Conservation (phyloP, 2,888 invertebrate genomes). For the Torymus tubicola region DNA sequence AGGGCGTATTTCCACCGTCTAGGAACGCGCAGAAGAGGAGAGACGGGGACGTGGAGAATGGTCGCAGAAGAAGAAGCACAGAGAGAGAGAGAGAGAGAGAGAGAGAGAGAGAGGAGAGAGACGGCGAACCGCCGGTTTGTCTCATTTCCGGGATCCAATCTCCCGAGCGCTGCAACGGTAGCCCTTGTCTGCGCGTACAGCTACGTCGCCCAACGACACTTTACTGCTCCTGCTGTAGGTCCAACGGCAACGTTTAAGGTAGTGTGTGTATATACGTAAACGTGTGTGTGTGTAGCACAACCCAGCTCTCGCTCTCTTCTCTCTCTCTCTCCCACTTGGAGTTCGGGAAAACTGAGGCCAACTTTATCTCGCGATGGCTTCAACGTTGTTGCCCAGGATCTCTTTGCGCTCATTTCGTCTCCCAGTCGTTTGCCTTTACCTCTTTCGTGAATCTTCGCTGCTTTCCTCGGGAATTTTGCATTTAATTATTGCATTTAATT, state of each 20-base stretch:
- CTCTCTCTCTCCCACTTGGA: too few species aligned
- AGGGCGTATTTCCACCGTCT: conserved; percentile 68
- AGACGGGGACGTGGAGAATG: too few species aligned
- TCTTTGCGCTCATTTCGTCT: conserved; percentile 2
- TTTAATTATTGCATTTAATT: too few species aligned
- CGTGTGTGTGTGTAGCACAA: background rate
- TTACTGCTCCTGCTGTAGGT: conserved; percentile 42
- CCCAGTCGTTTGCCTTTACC: background rate
- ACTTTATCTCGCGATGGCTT: conserved; percentile 35
- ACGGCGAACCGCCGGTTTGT: conserved; percentile 71
- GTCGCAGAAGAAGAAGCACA: background rate
- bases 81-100: background rate
- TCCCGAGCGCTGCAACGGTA: conserved; percentile 59
- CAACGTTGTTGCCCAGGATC: too few species aligned
- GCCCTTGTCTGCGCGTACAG: conserved; percentile 11
- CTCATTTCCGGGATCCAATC: conserved; percentile 75
- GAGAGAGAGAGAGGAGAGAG: conserved; percentile 13
- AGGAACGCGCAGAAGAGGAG: too few species aligned
- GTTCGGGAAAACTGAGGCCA: conserved; percentile 31
- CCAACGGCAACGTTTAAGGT: conserved; percentile 3
- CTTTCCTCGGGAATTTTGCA: background rate
- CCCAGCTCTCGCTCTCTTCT: background rate
- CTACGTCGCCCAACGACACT: conserved; percentile 55
- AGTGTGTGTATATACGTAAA: background rate
- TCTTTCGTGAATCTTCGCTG: background rate